Base-by-base conservation (phyloP, 1,140 invertebrate genomes). In the Onthophagus taurus region DNA sequence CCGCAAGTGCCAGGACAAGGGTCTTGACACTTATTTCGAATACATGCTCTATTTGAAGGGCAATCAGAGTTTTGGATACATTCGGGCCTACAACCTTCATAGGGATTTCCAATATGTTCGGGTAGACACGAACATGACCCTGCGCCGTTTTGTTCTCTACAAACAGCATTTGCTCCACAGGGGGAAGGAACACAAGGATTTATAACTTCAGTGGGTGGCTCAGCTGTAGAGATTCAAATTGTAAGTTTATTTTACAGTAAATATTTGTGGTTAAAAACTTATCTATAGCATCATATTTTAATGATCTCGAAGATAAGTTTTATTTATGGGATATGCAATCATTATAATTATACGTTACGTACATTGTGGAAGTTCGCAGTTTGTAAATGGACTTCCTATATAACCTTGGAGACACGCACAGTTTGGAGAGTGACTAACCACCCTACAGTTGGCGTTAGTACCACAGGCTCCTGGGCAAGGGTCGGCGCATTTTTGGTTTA, bases 31-130 rank as follows among this genome's bases (percentile, higher is more conserved):
- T 80, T 81, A 49, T 76, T 73, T 52, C 74, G 69, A 38, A 80
- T 72, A 53, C 82, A 85, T 12, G 80, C 78, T 51, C 68, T 75
- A 55, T 81, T 78, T 12, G 78, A 70, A 6, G 78, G 66, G 55
- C 82, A 85, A 53, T 85, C 81, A 2, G 73, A 72, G 56, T 78
- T 77, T 0, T 76, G 58, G 3, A 77, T 57, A 53, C 78, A 81
- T 59, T 80, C 78, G 3, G 78, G 77, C 54, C 78, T 66, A 59
- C 82, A 85, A 12, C 79, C 78, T 56, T 81, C 74, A 56, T 81
- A 85, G 3, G 83, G 84, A 68, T 87, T 84, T 30, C 85, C 85
- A 51, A 78, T 74, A 54, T 83, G 85, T 20, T 80, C 76, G 1
- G 74, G 66, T 9, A 78, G 60, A 61, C 85, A 88, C 33, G 74